A percentile compares a stretch with the other conserved stretches of the same genome.
phyloP scores from a whole-genome alignment of 2,113 vertebrate genomes.

The Cyprinodon tularosa region DNA sequence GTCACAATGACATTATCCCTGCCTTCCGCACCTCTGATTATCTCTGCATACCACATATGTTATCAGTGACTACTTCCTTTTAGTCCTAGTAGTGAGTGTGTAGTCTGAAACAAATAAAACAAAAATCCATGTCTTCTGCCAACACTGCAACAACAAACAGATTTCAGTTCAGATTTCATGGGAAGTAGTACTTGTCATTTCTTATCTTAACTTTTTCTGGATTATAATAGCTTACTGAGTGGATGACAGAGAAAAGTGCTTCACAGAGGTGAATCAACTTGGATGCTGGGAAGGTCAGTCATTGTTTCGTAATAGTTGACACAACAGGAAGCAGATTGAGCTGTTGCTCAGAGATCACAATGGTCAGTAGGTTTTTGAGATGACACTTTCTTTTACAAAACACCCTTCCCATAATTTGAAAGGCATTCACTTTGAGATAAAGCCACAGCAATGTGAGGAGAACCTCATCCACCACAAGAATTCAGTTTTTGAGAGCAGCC shows the following conservation, averaged over 20 bases:
- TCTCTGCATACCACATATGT: not conserved
- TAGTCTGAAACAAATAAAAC: not conserved
- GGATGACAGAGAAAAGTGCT: not conserved
- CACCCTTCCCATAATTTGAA: slow-evolving; percentile 25
- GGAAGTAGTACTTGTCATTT: not conserved
- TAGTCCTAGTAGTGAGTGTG: not conserved
- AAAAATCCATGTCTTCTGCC: not conserved
- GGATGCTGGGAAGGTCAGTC: not conserved
- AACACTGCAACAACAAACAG: not conserved
- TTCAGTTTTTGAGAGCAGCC: not conserved
- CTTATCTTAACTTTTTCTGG: not conserved
- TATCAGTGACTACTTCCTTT: not conserved
- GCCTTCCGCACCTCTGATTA: slow-evolving; percentile 7
- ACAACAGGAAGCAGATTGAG: slow-evolving; percentile 44
- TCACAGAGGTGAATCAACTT: slow-evolving; percentile 10
- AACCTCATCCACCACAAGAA: not conserved
- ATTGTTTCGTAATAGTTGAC: rapidly evolving
- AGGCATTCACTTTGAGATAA: slow-evolving; percentile 10
- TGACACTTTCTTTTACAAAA: slow-evolving; percentile 12
- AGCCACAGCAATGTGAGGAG: not conserved
- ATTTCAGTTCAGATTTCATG: not conserved
- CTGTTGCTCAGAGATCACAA: not conserved
- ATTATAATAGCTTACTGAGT: not conserved
- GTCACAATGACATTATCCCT: not conserved
- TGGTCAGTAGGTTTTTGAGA: not conserved